Evolutionary conservation across 1,140 invertebrate genomes (phyloP).

Genomic region (Drosophila micromelanica): DNA sequence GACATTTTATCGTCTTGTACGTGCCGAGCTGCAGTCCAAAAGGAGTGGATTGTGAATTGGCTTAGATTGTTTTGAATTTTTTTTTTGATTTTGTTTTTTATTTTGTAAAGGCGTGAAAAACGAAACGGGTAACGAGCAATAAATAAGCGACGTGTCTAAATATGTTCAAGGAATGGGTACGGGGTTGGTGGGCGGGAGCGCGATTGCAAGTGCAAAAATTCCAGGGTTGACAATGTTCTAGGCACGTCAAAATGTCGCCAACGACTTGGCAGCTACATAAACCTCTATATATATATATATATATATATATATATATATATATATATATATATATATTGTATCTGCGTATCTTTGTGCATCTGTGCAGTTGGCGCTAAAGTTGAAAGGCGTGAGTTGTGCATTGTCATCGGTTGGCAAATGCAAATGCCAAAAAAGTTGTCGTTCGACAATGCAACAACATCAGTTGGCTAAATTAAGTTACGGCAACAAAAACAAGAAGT

Average conservation of each 20-base stretch:
- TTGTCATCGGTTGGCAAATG: constrained; percentile 30
- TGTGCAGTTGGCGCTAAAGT: constrained; percentile 55
- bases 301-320: not conserved
- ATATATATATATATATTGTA: not conserved
- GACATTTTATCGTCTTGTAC: constrained; percentile 57
- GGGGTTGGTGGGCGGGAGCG: not conserved
- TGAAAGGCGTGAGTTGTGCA: constrained; percentile 54
- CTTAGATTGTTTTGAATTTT: constrained; percentile 4
- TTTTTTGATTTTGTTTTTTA: too few species aligned
- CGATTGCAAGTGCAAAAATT: constrained; percentile 52
- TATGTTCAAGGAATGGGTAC: constrained; percentile 2
- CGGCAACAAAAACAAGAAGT: constrained; percentile 9
- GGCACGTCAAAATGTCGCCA: constrained; percentile 61
- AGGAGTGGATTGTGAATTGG: constrained; percentile 13
- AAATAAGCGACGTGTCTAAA: constrained; percentile 45
- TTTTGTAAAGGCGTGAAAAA: constrained; percentile 34
- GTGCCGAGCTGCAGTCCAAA: constrained; percentile 29
- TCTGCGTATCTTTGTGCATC: constrained; percentile 28
- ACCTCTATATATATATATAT: not conserved
- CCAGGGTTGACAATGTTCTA: constrained; percentile 58
- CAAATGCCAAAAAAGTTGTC: constrained; percentile 47
- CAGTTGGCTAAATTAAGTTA: constrained; percentile 55
- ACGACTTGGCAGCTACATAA: constrained; percentile 22
- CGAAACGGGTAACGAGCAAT: constrained; percentile 30
- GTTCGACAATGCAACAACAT: constrained; percentile 41